Evolutionary conservation across 2,797 vertebrate species (phyloP), one percentile per base, ranked within the genome.

Genomic region (Clarias pachynema): DNA sequence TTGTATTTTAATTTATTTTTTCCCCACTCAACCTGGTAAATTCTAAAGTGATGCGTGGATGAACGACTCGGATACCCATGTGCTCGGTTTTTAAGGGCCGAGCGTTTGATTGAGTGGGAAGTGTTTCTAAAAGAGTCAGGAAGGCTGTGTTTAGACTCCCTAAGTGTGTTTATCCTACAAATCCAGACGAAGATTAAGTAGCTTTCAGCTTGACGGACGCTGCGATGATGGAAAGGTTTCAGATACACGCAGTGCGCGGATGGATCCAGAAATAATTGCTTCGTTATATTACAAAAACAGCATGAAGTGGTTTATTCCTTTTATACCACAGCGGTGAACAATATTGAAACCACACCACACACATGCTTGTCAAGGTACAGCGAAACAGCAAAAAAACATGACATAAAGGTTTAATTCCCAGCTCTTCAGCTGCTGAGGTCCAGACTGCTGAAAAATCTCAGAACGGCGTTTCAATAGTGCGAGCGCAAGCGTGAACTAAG

Each of bases 121-220:
- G 29, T 6, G 10, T 60, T 60, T n/a, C 57, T 7, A 34, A 59
- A 59, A 14, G 29, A 12, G 49, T 56, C n/a, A 9, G 22, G 53
- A 53, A 37, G 75, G 12, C 53, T 12, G 26, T 60, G 31, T 37
- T 60, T 34, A 60, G 29, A 31, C 75, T 60, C 49, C 29, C 57
- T 37, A 78, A 78, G 56, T 60, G 57, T 57, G 1, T 60, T 78
- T 60, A 78, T 78, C 57, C 75, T 60, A 2, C 75, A 60, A 78
- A 78, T 78, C 75, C 75, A 60, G 22, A 16, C 57, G 1, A 31
- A 60, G 75, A 78, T 78, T 78, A 78, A 37, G 75, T 31, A 60
- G 75, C 75, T 78, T 78, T 78, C 75, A 60, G 56, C 22, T 37
- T 37, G 12, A 24, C 22, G 16, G 37, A 78, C 15, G 56, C 12